These are phyloP conservation scores for Dinomys branickii DNA, from an alignment of 2,113 vertebrate species.

Conservation along the genomic window DNA sequence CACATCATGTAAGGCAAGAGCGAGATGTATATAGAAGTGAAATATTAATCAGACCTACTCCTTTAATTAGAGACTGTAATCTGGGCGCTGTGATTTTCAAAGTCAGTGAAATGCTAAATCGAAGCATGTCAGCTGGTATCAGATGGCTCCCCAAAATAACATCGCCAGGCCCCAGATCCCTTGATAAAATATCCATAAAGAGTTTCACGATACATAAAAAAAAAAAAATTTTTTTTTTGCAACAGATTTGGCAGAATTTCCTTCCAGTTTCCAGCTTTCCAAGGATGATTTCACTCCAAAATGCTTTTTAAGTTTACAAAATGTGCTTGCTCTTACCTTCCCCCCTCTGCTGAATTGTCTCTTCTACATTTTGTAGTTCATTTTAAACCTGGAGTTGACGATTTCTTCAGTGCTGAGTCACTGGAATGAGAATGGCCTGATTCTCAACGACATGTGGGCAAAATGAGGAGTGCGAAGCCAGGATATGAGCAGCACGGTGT, in stretches of 20 bases:
- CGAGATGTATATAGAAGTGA: neutral
- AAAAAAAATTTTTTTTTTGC: conserved; percentile 41
- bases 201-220: conserved; percentile 72
- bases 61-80: conserved; percentile 55
- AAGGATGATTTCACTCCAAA: conserved; percentile 76
- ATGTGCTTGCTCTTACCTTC: conserved; percentile 72
- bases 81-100: conserved; percentile 73
- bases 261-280: conserved; percentile 72
- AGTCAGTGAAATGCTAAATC: conserved; percentile 73
- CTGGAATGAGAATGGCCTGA: conserved; percentile 43
- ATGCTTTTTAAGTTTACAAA: conserved; percentile 79
- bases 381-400: conserved; percentile 79
- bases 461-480: conserved; percentile 35
- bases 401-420: conserved; percentile 76
- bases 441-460: conserved; percentile 48
- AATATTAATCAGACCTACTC: conserved; percentile 53
- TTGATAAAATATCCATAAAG: conserved; percentile 83
- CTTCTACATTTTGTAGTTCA: conserved; percentile 76
- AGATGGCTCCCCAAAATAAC: conserved; percentile 69
- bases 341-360: conserved; percentile 57
- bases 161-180: conserved; percentile 71
- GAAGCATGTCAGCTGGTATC: conserved; percentile 67
- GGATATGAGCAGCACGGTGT: neutral
- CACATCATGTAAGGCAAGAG: conserved; percentile 19
- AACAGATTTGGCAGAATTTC: conserved; percentile 67